Evolutionary conservation across 1,140 invertebrate species (phyloP).

Genomic region (Meteorus sp.): DNA sequence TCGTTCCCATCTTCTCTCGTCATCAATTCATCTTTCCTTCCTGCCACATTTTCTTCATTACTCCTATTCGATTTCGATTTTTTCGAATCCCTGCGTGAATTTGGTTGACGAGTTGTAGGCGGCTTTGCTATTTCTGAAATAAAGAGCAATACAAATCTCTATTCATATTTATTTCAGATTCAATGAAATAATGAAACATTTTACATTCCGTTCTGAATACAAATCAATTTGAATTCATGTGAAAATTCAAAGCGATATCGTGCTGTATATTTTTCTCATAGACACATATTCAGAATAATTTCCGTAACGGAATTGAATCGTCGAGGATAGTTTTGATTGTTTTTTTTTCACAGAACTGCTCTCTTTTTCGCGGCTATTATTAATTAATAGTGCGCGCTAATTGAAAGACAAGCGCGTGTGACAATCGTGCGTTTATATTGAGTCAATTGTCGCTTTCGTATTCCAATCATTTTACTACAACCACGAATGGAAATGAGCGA

Average conservation of each 20-base stretch:
- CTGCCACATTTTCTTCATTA: slow-evolving; percentile 43
- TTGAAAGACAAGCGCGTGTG: background rate
- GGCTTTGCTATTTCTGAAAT: slow-evolving; percentile 45
- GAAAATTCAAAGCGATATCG: no score
- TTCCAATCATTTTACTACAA: slow-evolving; percentile 1
- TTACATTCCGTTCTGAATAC: background rate
- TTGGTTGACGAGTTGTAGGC: slow-evolving; percentile 44
- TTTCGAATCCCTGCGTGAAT: slow-evolving; percentile 47
- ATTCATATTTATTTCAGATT: background rate
- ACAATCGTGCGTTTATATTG: background rate
- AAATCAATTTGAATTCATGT: no score
- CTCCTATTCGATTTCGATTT: slow-evolving; percentile 48
- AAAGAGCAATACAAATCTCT: background rate
- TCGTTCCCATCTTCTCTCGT: slow-evolving; percentile 26
- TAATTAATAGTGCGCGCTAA: no score
- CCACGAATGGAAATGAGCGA: background rate
- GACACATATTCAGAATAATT: no score
- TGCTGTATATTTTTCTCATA: no score
- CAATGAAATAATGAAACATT: background rate
- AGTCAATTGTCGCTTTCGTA: background rate
- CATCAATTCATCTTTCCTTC: slow-evolving; percentile 47
- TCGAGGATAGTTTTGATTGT: no score
- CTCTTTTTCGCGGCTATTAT: no score
- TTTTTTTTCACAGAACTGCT: no score
- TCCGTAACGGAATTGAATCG: no score